Percentiles rank a stretch among this genome's conserved stretches.
These are phyloP conservation scores for Semnornis frantzii DNA, from an alignment of 2,113 vertebrate genomes.

Conservation along the genomic window DNA sequence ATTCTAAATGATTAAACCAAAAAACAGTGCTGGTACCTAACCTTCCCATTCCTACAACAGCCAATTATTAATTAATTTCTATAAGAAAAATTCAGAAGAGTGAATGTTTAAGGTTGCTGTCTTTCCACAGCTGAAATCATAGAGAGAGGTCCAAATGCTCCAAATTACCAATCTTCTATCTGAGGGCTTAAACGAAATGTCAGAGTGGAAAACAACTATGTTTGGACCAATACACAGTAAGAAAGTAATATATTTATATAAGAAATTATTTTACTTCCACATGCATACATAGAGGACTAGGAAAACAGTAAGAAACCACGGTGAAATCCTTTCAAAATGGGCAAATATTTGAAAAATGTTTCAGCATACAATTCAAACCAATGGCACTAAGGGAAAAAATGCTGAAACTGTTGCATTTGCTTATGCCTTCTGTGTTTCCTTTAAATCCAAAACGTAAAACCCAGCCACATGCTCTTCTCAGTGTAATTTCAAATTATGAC, in stretches of 20 bases:
- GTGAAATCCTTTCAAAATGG: not conserved
- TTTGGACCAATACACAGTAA: not conserved
- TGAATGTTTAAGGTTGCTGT: not conserved
- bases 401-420: not conserved
- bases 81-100: not conserved
- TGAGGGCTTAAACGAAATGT: not conserved
- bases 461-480: not conserved
- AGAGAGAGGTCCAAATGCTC: not conserved
- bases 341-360: not conserved
- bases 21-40: not conserved
- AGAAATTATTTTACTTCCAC: not conserved
- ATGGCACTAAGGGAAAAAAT: not conserved
- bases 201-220: not conserved
- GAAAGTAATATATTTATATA: not conserved
- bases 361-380: not conserved
- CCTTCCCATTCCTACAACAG: conserved; percentile 2
- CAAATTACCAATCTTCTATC: not conserved
- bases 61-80: not conserved
- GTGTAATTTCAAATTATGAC: not conserved
- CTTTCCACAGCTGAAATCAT: not conserved
- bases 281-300: not conserved
- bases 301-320: not conserved
- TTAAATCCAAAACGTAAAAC: not conserved
- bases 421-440: not conserved
- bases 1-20: not conserved